These are phyloP conservation scores for Hyposmocoma kahamanoa DNA, from an alignment of 1,140 invertebrate species.

Conservation along the genomic window DNA sequence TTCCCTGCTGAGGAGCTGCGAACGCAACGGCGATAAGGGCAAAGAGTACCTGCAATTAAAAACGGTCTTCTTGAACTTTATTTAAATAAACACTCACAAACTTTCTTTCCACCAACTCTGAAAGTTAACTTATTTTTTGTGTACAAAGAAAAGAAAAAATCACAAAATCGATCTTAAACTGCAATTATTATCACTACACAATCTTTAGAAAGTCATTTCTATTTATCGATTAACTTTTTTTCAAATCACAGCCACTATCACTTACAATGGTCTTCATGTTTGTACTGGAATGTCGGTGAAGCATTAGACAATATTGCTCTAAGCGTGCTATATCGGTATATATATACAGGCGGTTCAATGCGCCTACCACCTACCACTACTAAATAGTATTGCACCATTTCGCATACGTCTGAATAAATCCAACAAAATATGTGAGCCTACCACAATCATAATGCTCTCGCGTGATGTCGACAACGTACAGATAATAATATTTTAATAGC, in stretches of 20 bases:
- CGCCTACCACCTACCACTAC: conserved; percentile 53
- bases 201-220: no score
- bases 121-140: no score
- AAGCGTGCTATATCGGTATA: conserved; percentile 57
- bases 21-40: conserved; percentile 53
- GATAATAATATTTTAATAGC: conserved; percentile 17
- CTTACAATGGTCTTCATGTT: conserved; percentile 68
- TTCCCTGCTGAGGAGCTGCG: conserved; percentile 66
- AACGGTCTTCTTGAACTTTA: no score
- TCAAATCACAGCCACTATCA: conserved; percentile 41
- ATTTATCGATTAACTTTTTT: conserved; percentile 6
- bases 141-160: no score
- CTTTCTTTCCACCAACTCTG: no score
- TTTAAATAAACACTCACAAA: no score
- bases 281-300: conserved; percentile 52
- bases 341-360: conserved; percentile 48
- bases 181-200: not conserved
- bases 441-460: conserved; percentile 20
- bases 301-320: conserved; percentile 64
- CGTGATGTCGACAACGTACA: conserved; percentile 20
- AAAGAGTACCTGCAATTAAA: conserved; percentile 52
- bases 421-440: conserved; percentile 38
- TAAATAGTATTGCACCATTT: conserved; percentile 56
- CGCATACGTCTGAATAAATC: conserved; percentile 48
- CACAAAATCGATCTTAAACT: no score